phyloP scores from a whole-genome alignment of 2,797 vertebrate species.

The Brachyrhaphis roseni region DNA sequence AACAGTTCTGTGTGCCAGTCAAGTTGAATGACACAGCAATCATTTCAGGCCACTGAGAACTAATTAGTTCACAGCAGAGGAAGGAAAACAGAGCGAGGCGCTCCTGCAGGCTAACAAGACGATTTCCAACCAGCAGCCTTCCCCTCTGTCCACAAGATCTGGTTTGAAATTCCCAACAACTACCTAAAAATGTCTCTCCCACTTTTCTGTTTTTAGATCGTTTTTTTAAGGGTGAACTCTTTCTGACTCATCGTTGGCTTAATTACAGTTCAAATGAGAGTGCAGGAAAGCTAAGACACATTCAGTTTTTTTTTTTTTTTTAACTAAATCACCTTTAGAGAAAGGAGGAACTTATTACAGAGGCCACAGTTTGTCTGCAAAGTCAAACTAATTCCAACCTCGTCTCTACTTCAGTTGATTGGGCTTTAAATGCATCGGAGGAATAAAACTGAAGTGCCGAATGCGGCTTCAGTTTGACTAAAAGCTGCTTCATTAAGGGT shows the following conservation, averaged over 20 bases:
- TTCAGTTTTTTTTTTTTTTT: not conserved
- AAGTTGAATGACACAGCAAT: constrained; percentile 47
- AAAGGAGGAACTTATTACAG: not conserved
- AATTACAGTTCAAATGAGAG: not conserved
- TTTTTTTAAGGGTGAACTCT: not conserved
- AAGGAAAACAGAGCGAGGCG: constrained; percentile 25
- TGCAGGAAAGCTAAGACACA: not conserved
- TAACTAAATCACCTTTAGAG: not conserved
- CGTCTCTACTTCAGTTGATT: not conserved
- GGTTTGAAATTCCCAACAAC: not conserved
- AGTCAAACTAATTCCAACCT: not conserved
- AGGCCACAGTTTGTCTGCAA: not conserved
- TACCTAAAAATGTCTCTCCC: not conserved
- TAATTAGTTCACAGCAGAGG: constrained; percentile 48
- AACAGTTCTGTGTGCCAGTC: constrained; percentile 40
- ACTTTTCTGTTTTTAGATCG: not conserved
- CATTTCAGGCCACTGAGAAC: constrained; percentile 43
- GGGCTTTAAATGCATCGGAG: not conserved
- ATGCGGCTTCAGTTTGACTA: not conserved
- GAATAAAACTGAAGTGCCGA: not conserved
- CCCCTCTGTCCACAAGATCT: constrained; percentile 17
- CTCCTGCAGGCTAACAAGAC: constrained; percentile 28
- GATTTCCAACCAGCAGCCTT: constrained; percentile 20
- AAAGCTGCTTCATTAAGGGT: not conserved
- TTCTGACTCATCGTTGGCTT: not conserved